A percentile compares a stretch with the other conserved stretches of the same genome.
These are phyloP conservation scores for Ferrisia virgata DNA, from an alignment of 2,888 invertebrate genomes.

Conservation along the genomic window DNA sequence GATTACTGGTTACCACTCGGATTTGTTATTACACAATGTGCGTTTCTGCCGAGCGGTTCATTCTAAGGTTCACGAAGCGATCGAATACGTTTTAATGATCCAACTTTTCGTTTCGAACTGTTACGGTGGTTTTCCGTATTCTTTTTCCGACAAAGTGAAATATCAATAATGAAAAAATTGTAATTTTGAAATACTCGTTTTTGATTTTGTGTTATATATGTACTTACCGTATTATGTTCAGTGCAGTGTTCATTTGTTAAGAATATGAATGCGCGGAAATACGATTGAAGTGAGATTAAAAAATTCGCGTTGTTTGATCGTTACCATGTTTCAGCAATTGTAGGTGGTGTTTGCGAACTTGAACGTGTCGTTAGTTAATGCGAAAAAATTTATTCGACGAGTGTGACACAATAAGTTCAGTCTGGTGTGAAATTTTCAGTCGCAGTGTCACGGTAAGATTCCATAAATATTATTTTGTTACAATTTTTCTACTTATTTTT, in stretches of 20 bases:
- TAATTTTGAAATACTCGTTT: neutral
- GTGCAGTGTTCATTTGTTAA: neutral
- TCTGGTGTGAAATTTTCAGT: neutral
- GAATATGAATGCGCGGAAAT: neutral
- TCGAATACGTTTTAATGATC: neutral
- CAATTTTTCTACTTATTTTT: too few relatives aligned
- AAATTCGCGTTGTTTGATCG: conserved; percentile 26
- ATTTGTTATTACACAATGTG: conserved; percentile 22
- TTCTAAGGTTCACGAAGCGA: neutral
- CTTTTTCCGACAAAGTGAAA: neutral
- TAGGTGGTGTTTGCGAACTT: conserved; percentile 6
- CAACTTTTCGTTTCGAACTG: neutral
- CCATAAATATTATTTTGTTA: neutral
- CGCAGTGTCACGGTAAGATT: neutral
- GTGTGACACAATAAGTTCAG: neutral
- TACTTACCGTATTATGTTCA: neutral
- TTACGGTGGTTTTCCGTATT: neutral
- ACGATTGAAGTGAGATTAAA: neutral
- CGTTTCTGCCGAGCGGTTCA: neutral
- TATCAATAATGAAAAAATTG: neutral
- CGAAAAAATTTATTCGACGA: neutral
- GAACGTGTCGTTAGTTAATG: neutral
- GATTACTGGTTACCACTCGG: neutral
- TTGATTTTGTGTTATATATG: too few relatives aligned
- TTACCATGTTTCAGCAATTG: conserved; percentile 2